These are phyloP conservation scores for Albula goreensis DNA, from an alignment of 2,113 vertebrate species.

Conservation along the genomic window DNA sequence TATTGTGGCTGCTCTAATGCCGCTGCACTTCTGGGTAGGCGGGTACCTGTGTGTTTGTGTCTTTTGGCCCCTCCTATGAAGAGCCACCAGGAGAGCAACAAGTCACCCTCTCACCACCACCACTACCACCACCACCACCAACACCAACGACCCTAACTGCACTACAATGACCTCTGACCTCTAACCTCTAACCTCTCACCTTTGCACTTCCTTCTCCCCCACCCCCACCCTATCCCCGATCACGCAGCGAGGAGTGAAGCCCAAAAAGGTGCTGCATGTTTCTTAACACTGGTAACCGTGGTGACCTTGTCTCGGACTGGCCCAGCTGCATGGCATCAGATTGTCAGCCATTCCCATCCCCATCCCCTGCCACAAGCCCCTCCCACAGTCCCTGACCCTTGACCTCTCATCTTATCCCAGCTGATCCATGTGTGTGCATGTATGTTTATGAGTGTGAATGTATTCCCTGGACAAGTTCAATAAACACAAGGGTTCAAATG, in stretches of 20 bases:
- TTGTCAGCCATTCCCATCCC: constrained; percentile 34
- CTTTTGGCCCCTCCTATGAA: background rate
- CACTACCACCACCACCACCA: background rate
- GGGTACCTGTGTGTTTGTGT: background rate
- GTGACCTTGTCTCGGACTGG: constrained; percentile 53
- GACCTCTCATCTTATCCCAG: background rate
- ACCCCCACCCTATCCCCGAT: constrained; percentile 55
- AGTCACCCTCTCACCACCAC: background rate
- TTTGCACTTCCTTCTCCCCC: constrained; percentile 29
- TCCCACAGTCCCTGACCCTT: background rate
- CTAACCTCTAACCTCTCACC: constrained; percentile 51
- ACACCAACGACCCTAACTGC: background rate
- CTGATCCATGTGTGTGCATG: background rate
- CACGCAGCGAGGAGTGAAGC: constrained; percentile 89
- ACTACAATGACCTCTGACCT: constrained; percentile 27
- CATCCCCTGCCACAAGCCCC: constrained; percentile 12
- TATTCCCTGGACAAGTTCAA: too few relatives aligned
- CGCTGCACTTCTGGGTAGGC: too few relatives aligned
- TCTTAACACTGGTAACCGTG: constrained; percentile 56
- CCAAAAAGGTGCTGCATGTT: constrained; percentile 90
- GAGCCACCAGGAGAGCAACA: background rate
- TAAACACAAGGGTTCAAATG: too few relatives aligned
- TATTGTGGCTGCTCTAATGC: too few relatives aligned
- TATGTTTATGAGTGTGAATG: background rate
- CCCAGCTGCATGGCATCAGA: constrained; percentile 57